Conservation (phyloP, 2,113 vertebrate genomes). For the Felis chaus region DNA sequence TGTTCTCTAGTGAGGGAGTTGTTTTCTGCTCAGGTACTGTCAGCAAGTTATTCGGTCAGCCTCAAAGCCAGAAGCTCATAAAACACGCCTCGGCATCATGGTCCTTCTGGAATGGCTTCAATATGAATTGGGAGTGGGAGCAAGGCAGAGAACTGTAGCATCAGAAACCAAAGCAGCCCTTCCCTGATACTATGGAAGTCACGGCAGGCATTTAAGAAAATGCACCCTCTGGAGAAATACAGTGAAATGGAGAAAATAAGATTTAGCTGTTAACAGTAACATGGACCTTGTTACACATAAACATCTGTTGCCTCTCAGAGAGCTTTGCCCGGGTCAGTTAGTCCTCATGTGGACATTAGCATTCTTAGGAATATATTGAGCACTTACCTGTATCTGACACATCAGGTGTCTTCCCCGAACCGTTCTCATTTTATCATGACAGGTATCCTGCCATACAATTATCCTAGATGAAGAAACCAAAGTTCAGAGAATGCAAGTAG, state of each 20-base stretch:
- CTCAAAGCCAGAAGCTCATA: background rate
- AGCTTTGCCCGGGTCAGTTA: background rate
- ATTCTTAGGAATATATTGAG: background rate
- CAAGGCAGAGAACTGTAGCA: background rate
- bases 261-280: background rate
- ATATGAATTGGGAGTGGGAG: rapidly evolving
- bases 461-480: background rate
- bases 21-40: background rate
- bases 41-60: background rate
- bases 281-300: background rate
- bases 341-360: background rate
- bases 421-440: background rate
- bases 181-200: background rate
- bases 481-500: background rate
- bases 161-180: background rate
- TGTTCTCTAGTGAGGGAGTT: background rate
- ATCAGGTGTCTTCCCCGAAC: background rate
- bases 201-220: background rate
- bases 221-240: background rate
- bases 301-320: background rate
- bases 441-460: background rate
- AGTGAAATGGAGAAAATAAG: background rate
- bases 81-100: background rate
- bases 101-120: too few species aligned
- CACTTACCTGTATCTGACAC: background rate